Evolutionary conservation across 2,113 vertebrate genomes (phyloP).

Genomic region (Ciconia boyciana): DNA sequence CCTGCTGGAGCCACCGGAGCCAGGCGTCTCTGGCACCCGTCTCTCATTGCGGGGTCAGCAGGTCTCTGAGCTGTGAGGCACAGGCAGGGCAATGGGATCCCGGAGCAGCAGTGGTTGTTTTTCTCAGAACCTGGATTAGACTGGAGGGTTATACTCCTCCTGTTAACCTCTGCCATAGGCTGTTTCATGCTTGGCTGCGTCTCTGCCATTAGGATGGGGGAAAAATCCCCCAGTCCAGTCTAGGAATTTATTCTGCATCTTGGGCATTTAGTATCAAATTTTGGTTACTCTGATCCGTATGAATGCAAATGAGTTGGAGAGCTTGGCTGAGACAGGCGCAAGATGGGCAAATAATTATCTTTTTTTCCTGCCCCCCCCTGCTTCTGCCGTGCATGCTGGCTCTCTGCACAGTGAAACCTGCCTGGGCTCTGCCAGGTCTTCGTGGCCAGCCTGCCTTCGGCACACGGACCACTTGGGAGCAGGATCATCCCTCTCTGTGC

Average conservation of each 20-base stretch:
- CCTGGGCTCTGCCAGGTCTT: not conserved
- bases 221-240: not conserved
- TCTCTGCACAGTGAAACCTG: not conserved
- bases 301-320: not conserved
- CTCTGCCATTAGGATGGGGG: not conserved
- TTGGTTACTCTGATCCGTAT: not conserved
- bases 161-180: rapidly evolving
- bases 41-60: rapidly evolving
- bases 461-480: not conserved
- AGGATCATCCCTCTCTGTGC: not conserved
- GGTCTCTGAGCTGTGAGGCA: not conserved
- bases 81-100: not conserved
- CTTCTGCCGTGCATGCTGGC: not conserved
- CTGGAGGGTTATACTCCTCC: not conserved
- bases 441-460: not conserved
- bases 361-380: too few species aligned
- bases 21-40: not conserved
- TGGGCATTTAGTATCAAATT: not conserved
- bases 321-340: not conserved
- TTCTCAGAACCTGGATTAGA: not conserved
- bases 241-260: not conserved
- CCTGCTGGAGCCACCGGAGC: not conserved
- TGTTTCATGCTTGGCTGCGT: rapidly evolving
- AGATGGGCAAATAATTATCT: not conserved
- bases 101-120: not conserved